A percentile compares a stretch with the other conserved stretches of the same genome.
Evolutionary conservation across 1,140 invertebrate species (phyloP).

Genomic region (Orchestia grillus): DNA sequence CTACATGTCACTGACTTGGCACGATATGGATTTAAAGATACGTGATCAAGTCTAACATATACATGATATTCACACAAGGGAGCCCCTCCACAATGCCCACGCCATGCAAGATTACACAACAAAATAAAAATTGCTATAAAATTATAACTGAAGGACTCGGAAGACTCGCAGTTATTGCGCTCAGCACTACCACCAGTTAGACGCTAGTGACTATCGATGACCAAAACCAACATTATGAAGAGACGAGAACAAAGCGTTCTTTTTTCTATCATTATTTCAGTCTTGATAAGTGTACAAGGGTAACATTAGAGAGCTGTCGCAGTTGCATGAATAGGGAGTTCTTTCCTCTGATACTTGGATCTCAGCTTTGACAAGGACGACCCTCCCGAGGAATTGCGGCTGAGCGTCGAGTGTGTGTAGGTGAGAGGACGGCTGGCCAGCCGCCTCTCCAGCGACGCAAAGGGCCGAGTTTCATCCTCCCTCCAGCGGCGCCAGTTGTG

Average conservation of each 20-base stretch:
- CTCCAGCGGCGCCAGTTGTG: conserved; percentile 67
- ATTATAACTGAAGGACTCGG: neutral
- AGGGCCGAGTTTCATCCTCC: conserved; percentile 65
- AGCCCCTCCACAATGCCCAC: neutral
- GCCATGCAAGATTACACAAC: neutral
- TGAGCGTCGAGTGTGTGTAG: conserved; percentile 67
- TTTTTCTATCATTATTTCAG: neutral
- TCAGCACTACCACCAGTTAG: neutral
- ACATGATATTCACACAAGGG: neutral
- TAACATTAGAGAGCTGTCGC: conserved; percentile 61
- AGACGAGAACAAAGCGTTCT: neutral
- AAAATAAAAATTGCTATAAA: neutral
- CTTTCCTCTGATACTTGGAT: conserved; percentile 65
- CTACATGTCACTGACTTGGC: neutral
- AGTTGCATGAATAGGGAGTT: conserved; percentile 35
- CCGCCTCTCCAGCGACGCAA: conserved; percentile 64
- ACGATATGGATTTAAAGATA: neutral
- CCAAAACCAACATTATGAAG: neutral
- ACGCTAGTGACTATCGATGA: conserved; percentile 2
- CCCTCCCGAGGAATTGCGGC: conserved; percentile 62
- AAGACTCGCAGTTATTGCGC: neutral
- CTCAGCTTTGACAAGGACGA: conserved; percentile 64
- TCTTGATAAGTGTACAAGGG: neutral
- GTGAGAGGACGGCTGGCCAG: conserved; percentile 65
- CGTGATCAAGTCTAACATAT: neutral